phyloP scores from a whole-genome alignment of 2,888 invertebrate species.

The Agapetus fuscipes region DNA sequence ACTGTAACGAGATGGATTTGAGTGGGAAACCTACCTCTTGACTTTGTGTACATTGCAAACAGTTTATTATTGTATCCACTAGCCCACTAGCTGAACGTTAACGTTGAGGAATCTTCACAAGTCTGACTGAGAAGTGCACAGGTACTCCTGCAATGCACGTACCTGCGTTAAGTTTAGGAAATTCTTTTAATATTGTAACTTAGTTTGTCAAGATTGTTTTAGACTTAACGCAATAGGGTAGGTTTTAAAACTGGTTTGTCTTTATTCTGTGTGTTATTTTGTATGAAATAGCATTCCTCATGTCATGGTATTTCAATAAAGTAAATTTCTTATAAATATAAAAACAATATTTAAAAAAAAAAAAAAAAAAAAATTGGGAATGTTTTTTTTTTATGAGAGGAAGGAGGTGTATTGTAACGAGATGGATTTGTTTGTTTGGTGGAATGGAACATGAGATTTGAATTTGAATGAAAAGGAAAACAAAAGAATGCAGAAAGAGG shows the following conservation, averaged over 20 bases:
- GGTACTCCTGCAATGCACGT: slow-evolving; percentile 19
- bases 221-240: slow-evolving; percentile 33
- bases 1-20: too few species aligned
- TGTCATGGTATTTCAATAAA: slow-evolving; percentile 50
- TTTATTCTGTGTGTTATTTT: slow-evolving; percentile 48
- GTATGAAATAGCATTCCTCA: slow-evolving; percentile 50
- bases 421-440: too few species aligned
- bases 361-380: too few species aligned
- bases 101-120: slow-evolving; percentile 10
- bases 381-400: too few species aligned
- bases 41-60: slow-evolving; percentile 18
- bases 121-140: slow-evolving; percentile 19
- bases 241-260: slow-evolving; percentile 46
- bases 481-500: too few species aligned
- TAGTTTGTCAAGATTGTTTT: slow-evolving; percentile 34
- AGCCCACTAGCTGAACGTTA: slow-evolving; percentile 15
- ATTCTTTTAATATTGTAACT: slow-evolving; percentile 42
- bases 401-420: too few species aligned
- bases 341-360: too few species aligned
- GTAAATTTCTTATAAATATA: slow-evolving; percentile 45
- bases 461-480: too few species aligned
- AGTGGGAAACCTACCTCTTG: slow-evolving; percentile 20
- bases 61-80: slow-evolving; percentile 11
- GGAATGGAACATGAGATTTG: too few species aligned
- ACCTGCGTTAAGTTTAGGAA: slow-evolving; percentile 31